These are phyloP conservation scores for Mylabris phalerata DNA, from an alignment of 1,140 invertebrate genomes.

Conservation along the genomic window DNA sequence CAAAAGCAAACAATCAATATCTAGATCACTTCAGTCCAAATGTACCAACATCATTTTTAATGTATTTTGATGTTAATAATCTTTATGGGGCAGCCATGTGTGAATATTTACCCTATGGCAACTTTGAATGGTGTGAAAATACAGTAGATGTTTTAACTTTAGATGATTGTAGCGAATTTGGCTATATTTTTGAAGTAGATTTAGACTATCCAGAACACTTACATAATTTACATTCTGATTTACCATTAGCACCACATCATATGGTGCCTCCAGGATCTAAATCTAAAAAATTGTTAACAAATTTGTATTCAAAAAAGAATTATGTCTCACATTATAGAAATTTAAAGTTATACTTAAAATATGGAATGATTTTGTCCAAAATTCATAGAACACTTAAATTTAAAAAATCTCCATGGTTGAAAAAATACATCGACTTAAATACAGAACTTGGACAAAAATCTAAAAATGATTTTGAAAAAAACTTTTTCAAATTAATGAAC, in stretches of 20 bases:
- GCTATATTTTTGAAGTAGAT: constrained; percentile 49
- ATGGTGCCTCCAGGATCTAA: constrained; percentile 4
- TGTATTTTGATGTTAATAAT: constrained; percentile 49
- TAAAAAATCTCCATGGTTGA: constrained; percentile 36
- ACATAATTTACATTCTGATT: constrained; percentile 19
- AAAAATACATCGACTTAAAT: constrained; percentile 34
- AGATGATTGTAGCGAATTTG: constrained; percentile 35
- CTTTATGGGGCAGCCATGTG: constrained; percentile 48
- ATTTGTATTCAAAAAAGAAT: constrained; percentile 36
- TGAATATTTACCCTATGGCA: constrained; percentile 38
- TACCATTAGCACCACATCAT: constrained; percentile 37
- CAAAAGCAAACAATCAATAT: constrained; percentile 20
- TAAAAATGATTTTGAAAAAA: constrained; percentile 42
- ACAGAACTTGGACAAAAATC: constrained; percentile 10
- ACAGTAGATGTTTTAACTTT: constrained; percentile 26
- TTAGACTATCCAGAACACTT: constrained; percentile 34
- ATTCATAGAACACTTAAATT: constrained; percentile 39
- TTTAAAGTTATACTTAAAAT: constrained; percentile 6
- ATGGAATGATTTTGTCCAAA: constrained; percentile 31
- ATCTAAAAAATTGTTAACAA: constrained; percentile 41
- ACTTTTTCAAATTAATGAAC: constrained; percentile 45
- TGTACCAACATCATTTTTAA: constrained; percentile 15
- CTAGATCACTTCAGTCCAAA: constrained; percentile 16
- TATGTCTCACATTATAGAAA: constrained; percentile 36
- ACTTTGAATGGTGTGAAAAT: constrained; percentile 42